phyloP scores from a whole-genome alignment of 2,113 vertebrate species.

The Lagenorhynchus albirostris region DNA sequence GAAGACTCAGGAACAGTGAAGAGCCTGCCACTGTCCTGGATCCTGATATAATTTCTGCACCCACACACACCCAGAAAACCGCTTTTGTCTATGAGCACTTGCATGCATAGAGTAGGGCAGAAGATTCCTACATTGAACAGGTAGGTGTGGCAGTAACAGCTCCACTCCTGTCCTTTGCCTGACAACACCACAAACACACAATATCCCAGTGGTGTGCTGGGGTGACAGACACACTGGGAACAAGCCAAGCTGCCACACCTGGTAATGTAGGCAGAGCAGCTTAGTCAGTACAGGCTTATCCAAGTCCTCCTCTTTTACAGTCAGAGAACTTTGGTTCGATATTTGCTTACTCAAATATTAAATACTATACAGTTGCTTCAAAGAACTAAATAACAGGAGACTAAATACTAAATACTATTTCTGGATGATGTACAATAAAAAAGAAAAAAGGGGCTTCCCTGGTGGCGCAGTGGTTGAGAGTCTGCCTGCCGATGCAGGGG shows the following conservation, averaged over 20 bases:
- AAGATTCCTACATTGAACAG: not conserved
- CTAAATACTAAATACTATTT: not conserved
- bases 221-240: not conserved
- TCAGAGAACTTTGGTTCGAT: not conserved
- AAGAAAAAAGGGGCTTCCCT: not conserved
- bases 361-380: not conserved
- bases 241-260: not conserved
- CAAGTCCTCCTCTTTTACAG: not conserved
- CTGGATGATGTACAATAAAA: not conserved
- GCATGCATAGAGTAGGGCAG: not conserved
- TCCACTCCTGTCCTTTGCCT: not conserved
- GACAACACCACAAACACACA: not conserved
- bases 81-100: not conserved
- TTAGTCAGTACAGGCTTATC: not conserved
- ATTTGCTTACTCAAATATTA: slow-evolving; percentile 8
- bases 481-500: too few species aligned
- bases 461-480: too few species aligned
- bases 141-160: not conserved
- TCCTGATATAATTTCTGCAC: not conserved
- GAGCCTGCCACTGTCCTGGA: not conserved
- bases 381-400: not conserved
- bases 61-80: not conserved
- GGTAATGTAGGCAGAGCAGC: not conserved
- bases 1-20: not conserved
- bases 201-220: not conserved